phyloP scores from a whole-genome alignment of 2,113 vertebrate genomes.

The Laterallus jamaicensis region DNA sequence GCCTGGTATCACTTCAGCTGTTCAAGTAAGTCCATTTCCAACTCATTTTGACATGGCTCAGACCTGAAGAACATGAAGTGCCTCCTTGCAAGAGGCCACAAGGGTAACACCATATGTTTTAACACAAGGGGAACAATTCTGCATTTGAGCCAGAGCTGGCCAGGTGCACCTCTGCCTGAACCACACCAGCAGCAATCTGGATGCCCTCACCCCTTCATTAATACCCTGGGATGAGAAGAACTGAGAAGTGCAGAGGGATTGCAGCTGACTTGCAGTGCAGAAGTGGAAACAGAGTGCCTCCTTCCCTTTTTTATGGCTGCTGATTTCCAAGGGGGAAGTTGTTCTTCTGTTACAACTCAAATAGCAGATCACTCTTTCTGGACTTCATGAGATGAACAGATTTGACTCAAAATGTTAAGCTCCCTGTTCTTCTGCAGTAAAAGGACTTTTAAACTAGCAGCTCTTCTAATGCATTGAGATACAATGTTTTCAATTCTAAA shows the following conservation, averaged over 20 bases:
- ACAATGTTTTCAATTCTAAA: background rate
- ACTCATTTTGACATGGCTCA: accelerated
- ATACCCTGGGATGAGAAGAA: background rate
- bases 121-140: background rate
- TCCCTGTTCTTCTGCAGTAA: background rate
- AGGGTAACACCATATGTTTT: background rate
- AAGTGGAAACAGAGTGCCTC: background rate
- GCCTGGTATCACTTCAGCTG: background rate
- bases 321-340: background rate
- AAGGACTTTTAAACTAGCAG: background rate
- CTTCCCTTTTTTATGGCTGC: background rate
- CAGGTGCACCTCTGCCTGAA: background rate
- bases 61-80: background rate
- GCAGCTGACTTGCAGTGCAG: background rate
- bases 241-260: background rate
- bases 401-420: background rate
- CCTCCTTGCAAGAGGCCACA: background rate
- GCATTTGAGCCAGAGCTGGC: background rate
- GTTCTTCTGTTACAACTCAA: background rate
- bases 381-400: background rate
- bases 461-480: background rate
- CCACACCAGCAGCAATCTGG: background rate
- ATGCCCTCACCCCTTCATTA: background rate
- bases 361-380: background rate
- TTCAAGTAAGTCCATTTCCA: background rate